phyloP scores from a whole-genome alignment of 2,797 vertebrate genomes.

The Peromyscus attwateri region DNA sequence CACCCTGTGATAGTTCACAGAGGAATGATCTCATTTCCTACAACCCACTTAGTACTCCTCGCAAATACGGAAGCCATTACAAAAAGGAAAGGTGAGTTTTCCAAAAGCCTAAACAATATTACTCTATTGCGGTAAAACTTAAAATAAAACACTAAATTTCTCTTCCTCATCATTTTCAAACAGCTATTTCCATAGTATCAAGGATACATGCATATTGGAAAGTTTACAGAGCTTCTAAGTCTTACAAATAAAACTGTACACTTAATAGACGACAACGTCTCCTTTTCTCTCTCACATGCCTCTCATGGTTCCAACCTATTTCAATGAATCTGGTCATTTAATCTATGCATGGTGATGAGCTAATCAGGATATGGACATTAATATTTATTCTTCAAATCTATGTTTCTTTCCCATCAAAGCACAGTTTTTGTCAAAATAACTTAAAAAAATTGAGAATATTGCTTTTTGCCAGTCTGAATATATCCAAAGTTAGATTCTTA shows the following conservation, averaged over 20 bases:
- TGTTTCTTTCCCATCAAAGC: neutral
- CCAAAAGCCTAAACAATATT: neutral
- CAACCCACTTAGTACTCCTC: neutral
- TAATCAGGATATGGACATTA: neutral
- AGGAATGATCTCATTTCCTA: neutral
- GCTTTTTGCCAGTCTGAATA: neutral
- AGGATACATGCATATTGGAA: neutral
- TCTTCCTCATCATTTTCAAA: neutral
- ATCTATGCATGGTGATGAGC: neutral
- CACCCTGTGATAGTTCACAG: neutral
- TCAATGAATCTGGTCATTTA: neutral
- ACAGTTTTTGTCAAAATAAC: neutral
- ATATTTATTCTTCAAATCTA: neutral
- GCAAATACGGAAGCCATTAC: neutral
- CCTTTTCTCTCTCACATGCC: neutral
- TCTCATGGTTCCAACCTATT: neutral
- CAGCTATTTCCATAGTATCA: neutral
- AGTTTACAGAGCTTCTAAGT: neutral
- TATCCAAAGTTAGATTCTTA: neutral
- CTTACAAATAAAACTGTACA: neutral
- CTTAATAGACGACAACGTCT: neutral
- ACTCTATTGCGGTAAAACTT: neutral
- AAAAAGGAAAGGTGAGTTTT: neutral
- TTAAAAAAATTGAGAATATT: conserved; percentile 28
- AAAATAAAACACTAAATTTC: neutral